Conservation (phyloP, 2,113 vertebrate genomes). For the Pseudolaguvia tuberculata region DNA sequence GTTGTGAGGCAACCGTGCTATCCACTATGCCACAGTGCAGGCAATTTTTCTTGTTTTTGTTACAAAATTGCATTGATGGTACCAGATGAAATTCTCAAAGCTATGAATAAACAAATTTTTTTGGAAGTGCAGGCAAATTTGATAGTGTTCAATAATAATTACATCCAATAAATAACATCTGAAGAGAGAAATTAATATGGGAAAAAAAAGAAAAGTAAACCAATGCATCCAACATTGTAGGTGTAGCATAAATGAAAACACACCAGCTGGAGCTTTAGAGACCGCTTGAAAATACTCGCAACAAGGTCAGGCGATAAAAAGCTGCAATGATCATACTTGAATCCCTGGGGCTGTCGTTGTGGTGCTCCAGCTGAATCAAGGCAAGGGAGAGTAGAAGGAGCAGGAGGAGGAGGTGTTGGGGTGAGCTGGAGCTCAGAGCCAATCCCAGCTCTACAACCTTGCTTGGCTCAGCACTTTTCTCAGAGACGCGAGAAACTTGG, state of each 20-base stretch:
- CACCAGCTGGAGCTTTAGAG: constrained; percentile 10
- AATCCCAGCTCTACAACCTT: constrained; percentile 35
- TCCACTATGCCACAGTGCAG: too few species aligned
- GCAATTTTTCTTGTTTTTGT: too few species aligned
- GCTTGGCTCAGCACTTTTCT: constrained; percentile 60
- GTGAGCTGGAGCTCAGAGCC: constrained; percentile 7
- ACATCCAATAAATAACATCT: background rate
- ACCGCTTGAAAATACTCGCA: constrained; percentile 1
- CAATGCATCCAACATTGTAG: background rate
- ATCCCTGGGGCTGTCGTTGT: constrained; percentile 33
- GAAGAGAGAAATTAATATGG: background rate
- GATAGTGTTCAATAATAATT: too few species aligned
- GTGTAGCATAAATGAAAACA: background rate
- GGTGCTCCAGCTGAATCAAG: constrained; percentile 17
- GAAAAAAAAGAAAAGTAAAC: background rate
- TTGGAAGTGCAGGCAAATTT: background rate
- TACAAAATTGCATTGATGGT: too few species aligned
- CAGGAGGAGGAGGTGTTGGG: background rate
- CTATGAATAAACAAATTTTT: background rate
- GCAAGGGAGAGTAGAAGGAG: background rate
- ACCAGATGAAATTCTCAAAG: too few species aligned
- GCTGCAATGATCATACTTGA: constrained; percentile 27
- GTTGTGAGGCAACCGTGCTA: too few species aligned
- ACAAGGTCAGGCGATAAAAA: constrained; percentile 10
- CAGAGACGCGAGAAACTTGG: constrained; percentile 59